Evolutionary conservation across 2,113 vertebrate species (phyloP), one percentile per base, ranked within the genome.

Genomic region (Sturnus vulgaris): DNA sequence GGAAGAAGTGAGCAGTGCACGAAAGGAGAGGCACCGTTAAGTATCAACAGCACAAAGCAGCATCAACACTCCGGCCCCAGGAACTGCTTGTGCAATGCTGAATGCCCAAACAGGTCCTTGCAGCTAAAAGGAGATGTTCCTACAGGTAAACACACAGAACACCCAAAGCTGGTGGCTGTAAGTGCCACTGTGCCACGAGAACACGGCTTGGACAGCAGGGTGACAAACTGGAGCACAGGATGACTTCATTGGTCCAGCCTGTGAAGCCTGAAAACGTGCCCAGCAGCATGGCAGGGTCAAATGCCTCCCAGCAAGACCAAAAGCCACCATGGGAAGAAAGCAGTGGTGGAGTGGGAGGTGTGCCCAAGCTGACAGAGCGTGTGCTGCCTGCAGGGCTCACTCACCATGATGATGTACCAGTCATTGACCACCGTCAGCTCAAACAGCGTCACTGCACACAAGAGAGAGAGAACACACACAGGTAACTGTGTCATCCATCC

Each of bases 371-470:
- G 60, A 6, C 49, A 86, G 35, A 86, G 35, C 0, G 66, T 30
- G 23, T 53, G 70, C 75, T 73, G 61, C 30, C 70, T 53, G 12
- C 18, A 40, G 73, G 80, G 19, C 3, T 69, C 81, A 93, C 98
- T 98, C 94, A 99, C 99, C 99, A 99, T 99, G 78, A 99, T 99
- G 95, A 99, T 99, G 97, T 99, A 99, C 99, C 99, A 99, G 97
- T 99, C 99, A 77, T 99, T 99, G 97, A 99, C 99, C 3, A 99
- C 99, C 0, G 99, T 99, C 95, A 99, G 97, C 97, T 99, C 99
- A 92, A 99, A 99, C 96, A 99, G 97, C 1, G 99, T 99, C 93
- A 99, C 99, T 99, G 97, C 39, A 96, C 35, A 81, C 16, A 18
- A 63, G 44, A 17, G 39, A 59, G 40, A 71, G 57, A 50, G 55